phyloP scores from a whole-genome alignment of 1,140 invertebrate species.

The Oncopeltus fasciatus region DNA sequence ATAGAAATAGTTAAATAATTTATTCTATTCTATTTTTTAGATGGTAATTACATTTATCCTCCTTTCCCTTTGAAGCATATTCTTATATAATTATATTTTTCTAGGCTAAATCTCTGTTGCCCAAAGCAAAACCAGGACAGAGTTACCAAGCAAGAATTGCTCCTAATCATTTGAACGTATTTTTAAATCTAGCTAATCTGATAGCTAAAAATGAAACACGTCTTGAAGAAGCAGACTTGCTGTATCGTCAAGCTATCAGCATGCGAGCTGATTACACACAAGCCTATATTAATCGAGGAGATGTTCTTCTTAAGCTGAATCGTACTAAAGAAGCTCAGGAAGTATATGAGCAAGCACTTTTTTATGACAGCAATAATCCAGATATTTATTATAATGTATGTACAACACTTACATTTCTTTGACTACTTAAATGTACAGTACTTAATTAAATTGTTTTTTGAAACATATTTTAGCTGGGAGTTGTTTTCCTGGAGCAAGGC shows the following conservation, averaged over 20 bases:
- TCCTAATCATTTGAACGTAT: constrained; percentile 90
- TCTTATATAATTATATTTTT: constrained; percentile 22
- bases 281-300: constrained; percentile 92
- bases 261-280: constrained; percentile 95
- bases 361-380: constrained; percentile 87
- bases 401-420: constrained; percentile 19
- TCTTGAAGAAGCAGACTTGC: constrained; percentile 81
- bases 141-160: constrained; percentile 90
- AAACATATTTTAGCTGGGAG: constrained; percentile 56
- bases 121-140: constrained; percentile 80
- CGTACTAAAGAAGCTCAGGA: constrained; percentile 87
- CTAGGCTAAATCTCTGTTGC: constrained; percentile 75
- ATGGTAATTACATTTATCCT: not conserved
- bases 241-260: constrained; percentile 84
- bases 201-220: constrained; percentile 85
- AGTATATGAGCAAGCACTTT: constrained; percentile 82
- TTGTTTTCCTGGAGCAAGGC: constrained; percentile 83
- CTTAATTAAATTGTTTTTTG: constrained; percentile 14
- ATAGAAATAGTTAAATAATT: not conserved
- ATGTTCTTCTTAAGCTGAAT: constrained; percentile 89
- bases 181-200: constrained; percentile 86
- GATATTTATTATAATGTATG: constrained; percentile 94
- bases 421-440: not conserved
- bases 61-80: not conserved
- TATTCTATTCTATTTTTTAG: not conserved